These are phyloP conservation scores for Euproctis similis DNA, from an alignment of 2,888 invertebrate genomes.

Conservation along the genomic window DNA sequence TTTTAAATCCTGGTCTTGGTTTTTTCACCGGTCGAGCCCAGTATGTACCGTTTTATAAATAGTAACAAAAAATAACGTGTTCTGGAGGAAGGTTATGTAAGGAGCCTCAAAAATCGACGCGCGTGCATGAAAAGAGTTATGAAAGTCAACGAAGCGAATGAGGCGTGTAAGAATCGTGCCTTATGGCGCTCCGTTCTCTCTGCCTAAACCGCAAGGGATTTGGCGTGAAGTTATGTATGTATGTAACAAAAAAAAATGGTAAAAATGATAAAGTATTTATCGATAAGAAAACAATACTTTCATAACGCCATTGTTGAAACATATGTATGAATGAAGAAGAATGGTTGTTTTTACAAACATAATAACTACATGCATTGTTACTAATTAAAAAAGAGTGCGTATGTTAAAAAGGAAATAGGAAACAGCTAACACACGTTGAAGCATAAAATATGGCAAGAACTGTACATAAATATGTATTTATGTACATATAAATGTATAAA, in stretches of 20 bases:
- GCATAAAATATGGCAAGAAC: conserved; percentile 15
- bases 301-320: conserved; percentile 3
- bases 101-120: too few relatives aligned
- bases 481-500: too few relatives aligned
- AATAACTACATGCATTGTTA: conserved; percentile 3
- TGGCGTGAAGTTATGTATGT: too few relatives aligned
- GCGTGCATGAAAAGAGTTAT: too few relatives aligned
- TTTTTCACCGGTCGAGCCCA: too few relatives aligned
- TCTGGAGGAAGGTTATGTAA: too few relatives aligned
- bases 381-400: conserved; percentile 12
- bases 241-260: too few relatives aligned
- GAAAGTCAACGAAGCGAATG: too few relatives aligned
- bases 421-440: conserved; percentile 2
- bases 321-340: conserved; percentile 6
- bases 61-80: neutral
- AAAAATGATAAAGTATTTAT: conserved; percentile 4
- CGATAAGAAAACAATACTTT: conserved; percentile 5
- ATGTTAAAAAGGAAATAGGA: conserved; percentile 20
- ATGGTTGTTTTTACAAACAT: conserved; percentile 4
- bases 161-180: too few relatives aligned
- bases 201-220: too few relatives aligned
- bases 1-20: too few relatives aligned
- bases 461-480: neutral
- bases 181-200: too few relatives aligned
- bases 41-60: neutral